Evolutionary conservation across 1,140 invertebrate species (phyloP).

Genomic region (Tetraneura akinire): DNA sequence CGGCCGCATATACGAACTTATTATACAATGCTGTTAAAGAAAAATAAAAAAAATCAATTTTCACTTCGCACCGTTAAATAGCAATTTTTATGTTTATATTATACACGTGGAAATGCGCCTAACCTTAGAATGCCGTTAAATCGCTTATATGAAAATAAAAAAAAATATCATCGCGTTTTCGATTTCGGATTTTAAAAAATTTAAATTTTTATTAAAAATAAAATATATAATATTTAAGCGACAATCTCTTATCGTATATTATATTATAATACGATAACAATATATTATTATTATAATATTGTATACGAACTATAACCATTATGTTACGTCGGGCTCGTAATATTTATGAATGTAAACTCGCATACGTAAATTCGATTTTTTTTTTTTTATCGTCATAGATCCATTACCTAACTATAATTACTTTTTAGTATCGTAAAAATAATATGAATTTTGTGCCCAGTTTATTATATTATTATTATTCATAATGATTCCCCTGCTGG

Average conservation of each 20-base stretch:
- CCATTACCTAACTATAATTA: slow-evolving; percentile 12
- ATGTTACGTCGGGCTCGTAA: too few species aligned
- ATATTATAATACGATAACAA: too few species aligned
- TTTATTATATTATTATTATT: slow-evolving; percentile 6
- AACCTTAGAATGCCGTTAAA: background rate
- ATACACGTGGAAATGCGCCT: background rate
- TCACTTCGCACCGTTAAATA: too few species aligned
- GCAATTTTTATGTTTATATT: too few species aligned
- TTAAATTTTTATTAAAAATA: slow-evolving; percentile 3
- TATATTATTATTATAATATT: too few species aligned
- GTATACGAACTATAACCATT: too few species aligned
- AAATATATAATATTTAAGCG: background rate
- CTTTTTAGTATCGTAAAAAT: background rate
- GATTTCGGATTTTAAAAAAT: slow-evolving; percentile 5
- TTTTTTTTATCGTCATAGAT: background rate
- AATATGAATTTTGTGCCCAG: background rate
- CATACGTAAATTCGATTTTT: background rate
- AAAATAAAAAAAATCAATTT: too few species aligned
- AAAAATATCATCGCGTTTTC: too few species aligned
- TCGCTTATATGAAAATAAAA: background rate
- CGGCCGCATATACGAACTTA: too few species aligned
- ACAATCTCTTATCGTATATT: background rate
- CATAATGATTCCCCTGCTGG: slow-evolving; percentile 18
- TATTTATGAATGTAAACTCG: background rate
- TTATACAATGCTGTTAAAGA: too few species aligned